Evolutionary conservation across 2,113 vertebrate genomes (phyloP).

Genomic region (Malaclemys terrapin): DNA sequence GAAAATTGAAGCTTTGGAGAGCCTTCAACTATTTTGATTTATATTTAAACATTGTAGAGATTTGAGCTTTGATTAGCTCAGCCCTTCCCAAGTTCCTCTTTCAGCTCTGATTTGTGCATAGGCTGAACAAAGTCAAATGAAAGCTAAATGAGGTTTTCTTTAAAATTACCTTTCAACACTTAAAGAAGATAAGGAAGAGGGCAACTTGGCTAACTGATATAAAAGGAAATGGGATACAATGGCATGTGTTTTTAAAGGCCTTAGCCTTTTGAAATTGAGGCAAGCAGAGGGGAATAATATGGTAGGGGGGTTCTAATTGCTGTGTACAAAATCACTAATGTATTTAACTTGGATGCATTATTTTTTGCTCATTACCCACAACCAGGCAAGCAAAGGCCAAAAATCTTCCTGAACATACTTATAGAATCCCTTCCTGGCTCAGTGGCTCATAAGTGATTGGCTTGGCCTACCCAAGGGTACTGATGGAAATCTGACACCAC

Average conservation of each 20-base stretch:
- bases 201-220: constrained; percentile 70
- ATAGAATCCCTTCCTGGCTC: not conserved
- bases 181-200: constrained; percentile 76
- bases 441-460: not conserved
- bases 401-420: not conserved
- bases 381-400: not conserved
- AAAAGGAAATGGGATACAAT: constrained; percentile 72
- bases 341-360: not conserved
- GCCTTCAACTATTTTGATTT: constrained; percentile 82
- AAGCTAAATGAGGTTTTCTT: constrained; percentile 83
- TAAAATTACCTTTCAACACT: constrained; percentile 80
- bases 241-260: constrained; percentile 40
- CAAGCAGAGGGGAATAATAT: constrained; percentile 15
- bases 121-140: constrained; percentile 76
- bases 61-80: constrained; percentile 82
- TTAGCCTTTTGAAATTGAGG: not conserved
- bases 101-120: constrained; percentile 79
- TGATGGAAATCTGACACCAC: not conserved
- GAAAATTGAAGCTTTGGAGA: constrained; percentile 81
- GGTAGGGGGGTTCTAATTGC: constrained; percentile 28
- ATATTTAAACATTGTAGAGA: constrained; percentile 84
- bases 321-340: not conserved
- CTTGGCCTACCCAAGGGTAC: not conserved
- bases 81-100: constrained; percentile 75
- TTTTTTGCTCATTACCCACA: not conserved